Base-by-base conservation (phyloP, 2,888 invertebrate genomes). In the Drosophila aldrichi region DNA sequence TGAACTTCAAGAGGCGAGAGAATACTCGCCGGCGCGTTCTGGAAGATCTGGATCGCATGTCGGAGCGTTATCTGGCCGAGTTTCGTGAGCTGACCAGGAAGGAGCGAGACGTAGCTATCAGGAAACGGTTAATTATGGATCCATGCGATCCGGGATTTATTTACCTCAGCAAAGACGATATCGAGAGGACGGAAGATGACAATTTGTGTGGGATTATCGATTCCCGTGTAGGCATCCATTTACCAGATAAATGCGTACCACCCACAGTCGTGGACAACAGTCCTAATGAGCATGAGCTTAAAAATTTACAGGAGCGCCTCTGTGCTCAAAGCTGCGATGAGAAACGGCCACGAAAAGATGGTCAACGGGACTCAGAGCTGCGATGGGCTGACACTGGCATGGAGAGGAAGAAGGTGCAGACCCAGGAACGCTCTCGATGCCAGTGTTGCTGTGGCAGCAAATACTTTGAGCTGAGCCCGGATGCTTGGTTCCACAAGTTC, bases 31-130 rank as follows among this genome's bases (percentile, higher is more conserved):
- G 52, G 7, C 68, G 65, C 2, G 52, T 73, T 0, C 16, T 83
- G 6, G 36, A 70, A 2, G 68, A 85, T 6, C 52, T 85, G 40
- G 70, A 85, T 12, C 63, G 70, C 1, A 34, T 86, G 52, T 64
- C 79, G 7, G 68, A 70, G 3, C 16, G 43, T 14, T 82, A 73
- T 54, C 49, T n/a, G 8, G 22, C 54, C 5, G 51, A 67, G 7
- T 86, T 85, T 20, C 81, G 67, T n/a, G 69, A 55, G 7, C 51
- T 79, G 77, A 79, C 84, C 0, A 12, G 56, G 1, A 78, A 73
- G 43, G 48, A 73, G 3, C 55, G 82, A 7, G 14, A 56, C 8
- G 5, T 49, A 1, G 57, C 88, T 1, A 74, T 67, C 6, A 56
- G 87, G 2, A 81, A 74, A 32, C 55, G 61, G 0, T 66, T 55